Conservation (phyloP, 2,888 invertebrate species). For the Cinara cedri region DNA sequence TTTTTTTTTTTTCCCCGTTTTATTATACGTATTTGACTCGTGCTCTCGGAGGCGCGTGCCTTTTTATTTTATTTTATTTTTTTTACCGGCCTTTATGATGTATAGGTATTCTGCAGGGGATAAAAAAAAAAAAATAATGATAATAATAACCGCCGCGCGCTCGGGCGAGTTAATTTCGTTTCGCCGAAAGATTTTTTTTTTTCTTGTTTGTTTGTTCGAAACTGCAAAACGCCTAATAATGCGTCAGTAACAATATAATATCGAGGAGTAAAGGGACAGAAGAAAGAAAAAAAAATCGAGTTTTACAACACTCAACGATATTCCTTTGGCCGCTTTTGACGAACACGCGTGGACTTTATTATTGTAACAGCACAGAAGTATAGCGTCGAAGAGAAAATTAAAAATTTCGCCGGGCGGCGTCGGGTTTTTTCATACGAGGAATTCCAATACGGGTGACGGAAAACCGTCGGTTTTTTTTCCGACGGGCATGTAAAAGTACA, state of each 20-base stretch:
- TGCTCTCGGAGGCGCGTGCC: conserved; percentile 53
- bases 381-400: conserved; percentile 30
- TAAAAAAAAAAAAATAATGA: not conserved
- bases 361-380: too few relatives aligned
- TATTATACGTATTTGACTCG: conserved; percentile 47
- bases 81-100: conserved; percentile 1
- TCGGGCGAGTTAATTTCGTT: conserved; percentile 29
- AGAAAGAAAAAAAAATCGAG: not conserved
- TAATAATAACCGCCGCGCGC: not conserved
- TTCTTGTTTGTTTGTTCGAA: not conserved
- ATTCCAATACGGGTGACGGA: too few relatives aligned
- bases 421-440: too few relatives aligned
- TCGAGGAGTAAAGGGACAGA: not conserved
- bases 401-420: not conserved
- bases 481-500: too few relatives aligned
- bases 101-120: conserved; percentile 13
- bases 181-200: conserved; percentile 18
- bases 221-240: conserved; percentile 2
- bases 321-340: conserved; percentile 21
- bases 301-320: not conserved
- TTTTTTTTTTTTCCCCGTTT: conserved; percentile 27
- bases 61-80: not conserved
- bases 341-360: too few relatives aligned
- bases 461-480: not conserved
- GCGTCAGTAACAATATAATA: too few relatives aligned